These are phyloP conservation scores for Halcyon smyrnensis DNA, from an alignment of 2,797 vertebrate species.

Conservation along the genomic window DNA sequence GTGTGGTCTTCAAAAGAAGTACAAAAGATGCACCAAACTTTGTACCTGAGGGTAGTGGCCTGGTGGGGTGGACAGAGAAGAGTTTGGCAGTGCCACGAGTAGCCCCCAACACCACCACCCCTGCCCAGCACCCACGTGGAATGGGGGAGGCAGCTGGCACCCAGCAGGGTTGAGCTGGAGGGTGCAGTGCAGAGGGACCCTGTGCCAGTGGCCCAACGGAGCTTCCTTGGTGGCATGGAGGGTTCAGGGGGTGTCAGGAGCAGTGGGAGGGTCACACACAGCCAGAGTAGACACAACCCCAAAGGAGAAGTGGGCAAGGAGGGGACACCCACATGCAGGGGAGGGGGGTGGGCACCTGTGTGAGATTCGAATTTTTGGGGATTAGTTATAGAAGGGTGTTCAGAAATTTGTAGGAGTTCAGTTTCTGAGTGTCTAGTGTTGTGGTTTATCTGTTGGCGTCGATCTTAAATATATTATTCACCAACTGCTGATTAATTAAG, in stretches of 20 bases:
- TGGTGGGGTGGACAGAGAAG: neutral
- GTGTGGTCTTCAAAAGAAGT: neutral
- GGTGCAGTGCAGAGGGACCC: neutral
- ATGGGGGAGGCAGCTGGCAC: accelerated
- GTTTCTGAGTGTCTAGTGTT: neutral
- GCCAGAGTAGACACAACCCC: neutral
- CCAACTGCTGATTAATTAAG: neutral
- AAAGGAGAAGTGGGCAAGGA: neutral
- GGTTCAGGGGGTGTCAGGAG: neutral
- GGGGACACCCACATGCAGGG: neutral
- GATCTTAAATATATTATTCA: neutral
- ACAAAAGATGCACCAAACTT: neutral
- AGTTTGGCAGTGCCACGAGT: neutral
- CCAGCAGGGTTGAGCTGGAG: neutral
- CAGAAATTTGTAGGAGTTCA: neutral
- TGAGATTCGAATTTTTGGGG: neutral
- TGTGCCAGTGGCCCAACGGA: neutral
- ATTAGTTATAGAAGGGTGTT: neutral
- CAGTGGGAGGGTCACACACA: no score
- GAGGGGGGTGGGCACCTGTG: neutral
- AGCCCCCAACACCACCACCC: neutral
- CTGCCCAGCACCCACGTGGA: neutral
- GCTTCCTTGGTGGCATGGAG: neutral
- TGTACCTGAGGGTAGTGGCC: neutral
- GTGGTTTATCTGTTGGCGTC: neutral